Conservation (phyloP, 2,797 vertebrate species). For the Cynodonichthys magdalenae region DNA sequence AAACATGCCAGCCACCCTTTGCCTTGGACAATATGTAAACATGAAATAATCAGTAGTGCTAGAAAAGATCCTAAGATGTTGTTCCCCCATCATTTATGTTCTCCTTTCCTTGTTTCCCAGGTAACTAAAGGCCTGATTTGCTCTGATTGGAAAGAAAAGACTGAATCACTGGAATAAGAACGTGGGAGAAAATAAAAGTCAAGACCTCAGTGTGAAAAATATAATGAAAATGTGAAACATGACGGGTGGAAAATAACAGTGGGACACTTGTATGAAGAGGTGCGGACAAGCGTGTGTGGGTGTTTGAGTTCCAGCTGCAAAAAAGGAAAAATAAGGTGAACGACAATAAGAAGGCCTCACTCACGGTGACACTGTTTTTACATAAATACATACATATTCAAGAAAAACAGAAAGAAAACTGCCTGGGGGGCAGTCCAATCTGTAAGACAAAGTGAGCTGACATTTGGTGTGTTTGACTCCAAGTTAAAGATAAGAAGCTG, state of each 20-base stretch:
- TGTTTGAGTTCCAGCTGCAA: constrained; percentile 2
- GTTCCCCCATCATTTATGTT: constrained; percentile 28
- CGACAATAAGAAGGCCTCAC: background rate
- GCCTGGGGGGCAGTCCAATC: constrained; percentile 14
- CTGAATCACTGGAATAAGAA: constrained; percentile 14
- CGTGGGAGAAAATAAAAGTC: constrained; percentile 7
- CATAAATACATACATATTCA: constrained; percentile 24
- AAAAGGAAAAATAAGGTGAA: constrained; percentile 8
- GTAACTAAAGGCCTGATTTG: constrained; percentile 38
- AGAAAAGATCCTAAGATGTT: constrained; percentile 33
- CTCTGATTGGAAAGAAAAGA: constrained; percentile 38
- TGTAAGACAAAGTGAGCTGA: constrained; percentile 35
- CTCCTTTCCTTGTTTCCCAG: constrained; percentile 52
- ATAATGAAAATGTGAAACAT: constrained; percentile 13
- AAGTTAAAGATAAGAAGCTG: constrained; percentile 58
- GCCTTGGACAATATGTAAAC: constrained; percentile 26
- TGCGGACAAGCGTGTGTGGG: background rate
- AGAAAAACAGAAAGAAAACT: constrained; percentile 4
- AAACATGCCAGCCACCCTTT: too few species aligned
- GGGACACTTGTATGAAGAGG: background rate
- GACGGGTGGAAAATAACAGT: constrained; percentile 13
- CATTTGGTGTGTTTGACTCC: constrained; percentile 30
- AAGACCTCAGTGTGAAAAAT: constrained; percentile 11
- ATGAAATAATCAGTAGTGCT: background rate
- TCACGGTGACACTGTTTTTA: background rate